phyloP scores from a whole-genome alignment of 2,797 vertebrate species.

The Molossus molossus region DNA sequence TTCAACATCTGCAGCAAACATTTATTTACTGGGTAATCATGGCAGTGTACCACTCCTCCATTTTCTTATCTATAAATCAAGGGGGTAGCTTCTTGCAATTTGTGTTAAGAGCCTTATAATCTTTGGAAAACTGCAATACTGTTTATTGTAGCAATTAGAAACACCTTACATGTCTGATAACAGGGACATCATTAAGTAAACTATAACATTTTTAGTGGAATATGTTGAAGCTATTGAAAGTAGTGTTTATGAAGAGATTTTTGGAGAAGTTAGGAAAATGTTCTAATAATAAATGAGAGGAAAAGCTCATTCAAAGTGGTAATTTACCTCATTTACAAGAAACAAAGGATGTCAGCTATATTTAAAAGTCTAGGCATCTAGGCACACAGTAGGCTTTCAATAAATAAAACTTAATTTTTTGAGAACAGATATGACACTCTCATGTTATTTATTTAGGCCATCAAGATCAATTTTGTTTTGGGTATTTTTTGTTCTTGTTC shows the following conservation, averaged over 20 bases:
- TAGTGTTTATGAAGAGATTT: constrained; percentile 12
- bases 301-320: constrained; percentile 32
- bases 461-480: constrained; percentile 50
- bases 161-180: constrained; percentile 28
- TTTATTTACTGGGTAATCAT: constrained; percentile 24
- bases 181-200: constrained; percentile 45
- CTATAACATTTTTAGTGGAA: constrained; percentile 11
- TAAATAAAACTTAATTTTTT: constrained; percentile 36
- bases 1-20: constrained; percentile 6
- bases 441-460: constrained; percentile 3
- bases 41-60: background rate
- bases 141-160: constrained; percentile 40
- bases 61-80: constrained; percentile 56
- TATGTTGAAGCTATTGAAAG: background rate
- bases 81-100: background rate
- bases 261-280: constrained; percentile 48
- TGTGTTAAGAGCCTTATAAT: background rate
- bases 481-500: background rate
- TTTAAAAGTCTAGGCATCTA: constrained; percentile 13
- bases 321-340: background rate
- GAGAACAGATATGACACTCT: constrained; percentile 36
- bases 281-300: background rate
- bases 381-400: background rate
- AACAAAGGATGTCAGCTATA: constrained; percentile 19
- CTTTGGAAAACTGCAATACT: constrained; percentile 3